Conservation (phyloP, 2,888 invertebrate genomes). For the Pristionchus exspectatus region DNA sequence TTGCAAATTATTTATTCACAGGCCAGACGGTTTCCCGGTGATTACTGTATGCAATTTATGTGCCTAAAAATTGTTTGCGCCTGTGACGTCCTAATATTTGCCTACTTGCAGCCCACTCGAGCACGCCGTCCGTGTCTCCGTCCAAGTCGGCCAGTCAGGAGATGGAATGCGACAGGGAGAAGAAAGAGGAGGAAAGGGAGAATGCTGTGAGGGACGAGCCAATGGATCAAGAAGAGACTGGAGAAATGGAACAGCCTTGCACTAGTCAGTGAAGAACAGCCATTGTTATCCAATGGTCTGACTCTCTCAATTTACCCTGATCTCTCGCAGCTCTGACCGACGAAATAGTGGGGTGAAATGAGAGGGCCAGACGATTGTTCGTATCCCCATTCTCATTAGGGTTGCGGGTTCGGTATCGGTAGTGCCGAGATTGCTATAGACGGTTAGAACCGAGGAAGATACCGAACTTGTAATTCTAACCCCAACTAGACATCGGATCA, state of each 20-base stretch:
- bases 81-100: not conserved
- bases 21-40: not conserved
- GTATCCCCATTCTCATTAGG: no score
- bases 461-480: no score
- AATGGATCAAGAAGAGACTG: not conserved
- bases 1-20: no score
- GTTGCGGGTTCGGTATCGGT: no score
- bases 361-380: no score
- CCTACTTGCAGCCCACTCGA: not conserved
- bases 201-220: not conserved
- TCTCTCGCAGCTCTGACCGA: no score
- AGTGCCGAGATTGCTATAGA: no score
- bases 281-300: no score
- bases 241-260: not conserved
- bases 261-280: not conserved
- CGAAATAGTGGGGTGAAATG: no score
- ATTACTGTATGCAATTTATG: not conserved
- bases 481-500: no score
- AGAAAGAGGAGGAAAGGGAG: not conserved
- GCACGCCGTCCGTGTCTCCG: not conserved
- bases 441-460: no score
- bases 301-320: no score
- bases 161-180: not conserved
- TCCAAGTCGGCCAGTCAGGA: slow-evolving; percentile 11
- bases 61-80: not conserved